Base-by-base conservation (phyloP, 1,140 invertebrate genomes). In the Nasonia giraulti region DNA sequence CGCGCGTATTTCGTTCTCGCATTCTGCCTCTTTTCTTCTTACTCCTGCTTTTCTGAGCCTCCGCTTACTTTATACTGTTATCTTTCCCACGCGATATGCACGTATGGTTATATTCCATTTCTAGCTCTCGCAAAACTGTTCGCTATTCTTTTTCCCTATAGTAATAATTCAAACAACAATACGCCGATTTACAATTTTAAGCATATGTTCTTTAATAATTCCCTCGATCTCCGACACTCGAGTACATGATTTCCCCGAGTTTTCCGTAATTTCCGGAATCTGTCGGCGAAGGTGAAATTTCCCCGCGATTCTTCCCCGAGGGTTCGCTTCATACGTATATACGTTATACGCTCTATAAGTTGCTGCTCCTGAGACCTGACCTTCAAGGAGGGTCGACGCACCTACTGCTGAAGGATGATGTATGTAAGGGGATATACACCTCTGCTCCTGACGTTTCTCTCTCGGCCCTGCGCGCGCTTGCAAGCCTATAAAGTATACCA, bases 401-500 rank as follows among this genome's bases (percentile, higher is more conserved):
- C 68, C 47, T 68, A 23, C 50, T 27, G 14, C 37, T 73, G 20
- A 50, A 79, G 80, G 17, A 76, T 44, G 71, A 80, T 80, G 78
- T 68, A 68, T 80, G 78, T 37, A 80, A 66, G 78, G 27, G 78
- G 62, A 80, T 80, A 23, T 20, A 14, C 11, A 68, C 33, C 62
- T 83, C 86, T 89, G 88, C 71, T 85, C 76, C 83, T 89, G 88
- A 90, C 88, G 66, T 86, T 14, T 66, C 80, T 62, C 55, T 17
- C 4, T 17, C 12, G 5, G 1, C 27, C 27, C 27, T 40, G 14
- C 75, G 37, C 76, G 69, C 80, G 69, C 85, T 86, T 75, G n/a
- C 88, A 69, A 79, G 80, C 84, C 88, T 89, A 89, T 90, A 89
- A 90, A 90, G 84, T 88, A 90, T 89, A 44, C 8, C 27, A 27